Percentiles rank a stretch among this genome's conserved stretches.
These are phyloP conservation scores for Pangasius mekongensis DNA, from an alignment of 2,797 vertebrate species.

Conservation along the genomic window DNA sequence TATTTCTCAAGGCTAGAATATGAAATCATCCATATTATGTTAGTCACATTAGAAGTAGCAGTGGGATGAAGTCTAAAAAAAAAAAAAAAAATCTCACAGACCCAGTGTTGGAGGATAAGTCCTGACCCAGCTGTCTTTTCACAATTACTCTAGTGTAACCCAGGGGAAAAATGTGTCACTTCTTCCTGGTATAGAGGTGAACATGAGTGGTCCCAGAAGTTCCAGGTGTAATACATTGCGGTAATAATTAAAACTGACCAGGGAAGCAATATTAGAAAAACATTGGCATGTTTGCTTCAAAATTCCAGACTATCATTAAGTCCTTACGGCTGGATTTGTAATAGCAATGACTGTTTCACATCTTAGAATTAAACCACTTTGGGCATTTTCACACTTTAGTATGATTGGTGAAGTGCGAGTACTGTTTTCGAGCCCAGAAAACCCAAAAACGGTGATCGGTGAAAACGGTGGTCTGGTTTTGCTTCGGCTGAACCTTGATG, in stretches of 20 bases:
- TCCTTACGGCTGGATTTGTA: slow-evolving; percentile 43
- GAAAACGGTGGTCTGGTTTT: not conserved
- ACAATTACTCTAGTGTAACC: not conserved
- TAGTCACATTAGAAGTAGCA: not conserved
- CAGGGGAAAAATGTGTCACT: not conserved
- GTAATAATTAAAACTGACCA: not conserved
- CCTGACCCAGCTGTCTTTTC: not conserved
- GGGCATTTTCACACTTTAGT: not conserved
- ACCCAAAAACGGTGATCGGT: no score
- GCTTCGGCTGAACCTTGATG: not conserved
- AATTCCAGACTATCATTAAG: not conserved
- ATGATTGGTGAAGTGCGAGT: not conserved
- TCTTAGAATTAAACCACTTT: slow-evolving; percentile 10
- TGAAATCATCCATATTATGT: slow-evolving; percentile 14
- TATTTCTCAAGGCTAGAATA: slow-evolving; percentile 14
- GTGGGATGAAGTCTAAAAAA: not conserved
- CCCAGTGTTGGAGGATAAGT: not conserved
- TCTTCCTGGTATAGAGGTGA: not conserved
- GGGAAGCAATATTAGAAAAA: not conserved
- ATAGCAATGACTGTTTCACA: slow-evolving; percentile 13
- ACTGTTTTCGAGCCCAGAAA: not conserved
- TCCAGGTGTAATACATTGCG: not conserved
- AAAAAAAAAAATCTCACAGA: not conserved
- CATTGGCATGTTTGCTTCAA: not conserved
- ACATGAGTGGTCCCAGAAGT: slow-evolving; percentile 1